These are phyloP conservation scores for Sebastes reedi DNA, from an alignment of 2,797 vertebrate genomes.

Conservation along the genomic window DNA sequence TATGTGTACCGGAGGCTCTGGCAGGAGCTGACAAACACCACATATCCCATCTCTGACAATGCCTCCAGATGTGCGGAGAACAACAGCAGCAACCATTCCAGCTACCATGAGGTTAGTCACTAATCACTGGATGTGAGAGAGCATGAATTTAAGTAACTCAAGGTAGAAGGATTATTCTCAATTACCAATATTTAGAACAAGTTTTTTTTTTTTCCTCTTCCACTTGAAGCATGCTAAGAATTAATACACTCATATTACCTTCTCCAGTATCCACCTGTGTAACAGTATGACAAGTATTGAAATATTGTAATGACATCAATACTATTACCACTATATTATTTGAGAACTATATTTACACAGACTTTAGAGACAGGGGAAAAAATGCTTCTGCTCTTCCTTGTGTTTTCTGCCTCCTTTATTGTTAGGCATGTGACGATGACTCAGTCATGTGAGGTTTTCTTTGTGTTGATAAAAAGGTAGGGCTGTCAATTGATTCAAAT, in stretches of 20 bases:
- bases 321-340: not conserved
- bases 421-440: not conserved
- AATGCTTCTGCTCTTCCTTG: not conserved
- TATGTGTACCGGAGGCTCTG: conserved; percentile 92
- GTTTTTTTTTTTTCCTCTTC: not conserved
- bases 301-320: not conserved
- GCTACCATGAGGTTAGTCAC: conserved; percentile 64
- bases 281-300: not conserved
- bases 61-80: conserved; percentile 76
- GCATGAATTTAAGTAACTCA: not conserved
- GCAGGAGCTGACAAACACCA: conserved; percentile 86
- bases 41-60: conserved; percentile 75
- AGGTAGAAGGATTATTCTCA: not conserved
- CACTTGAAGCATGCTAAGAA: not conserved
- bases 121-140: not conserved
- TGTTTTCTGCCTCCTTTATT: not conserved
- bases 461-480: not conserved
- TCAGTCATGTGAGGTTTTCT: not conserved
- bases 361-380: not conserved
- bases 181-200: not conserved
- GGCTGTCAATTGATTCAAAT: too few relatives aligned
- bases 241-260: not conserved
- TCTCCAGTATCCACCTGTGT: not conserved
- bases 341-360: not conserved
- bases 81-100: conserved; percentile 66